Base-by-base conservation (phyloP, 2,113 vertebrate species). In the Vidua macroura region DNA sequence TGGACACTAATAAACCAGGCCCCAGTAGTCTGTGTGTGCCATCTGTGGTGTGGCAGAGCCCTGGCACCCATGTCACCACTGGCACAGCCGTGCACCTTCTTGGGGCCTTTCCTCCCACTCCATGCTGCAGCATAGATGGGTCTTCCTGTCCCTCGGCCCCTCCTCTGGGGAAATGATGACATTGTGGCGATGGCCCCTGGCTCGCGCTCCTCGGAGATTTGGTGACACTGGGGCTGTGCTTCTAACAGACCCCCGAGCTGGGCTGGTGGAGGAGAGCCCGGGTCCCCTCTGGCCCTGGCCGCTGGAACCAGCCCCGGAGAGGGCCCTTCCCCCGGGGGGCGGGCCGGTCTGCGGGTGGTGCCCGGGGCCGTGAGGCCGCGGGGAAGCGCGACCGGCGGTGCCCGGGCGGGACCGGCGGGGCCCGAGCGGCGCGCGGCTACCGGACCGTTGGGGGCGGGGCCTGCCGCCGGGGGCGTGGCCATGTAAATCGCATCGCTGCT, bases 1-100 rank as follows among this genome's bases (percentile, higher is more conserved):
- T 0, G 6, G 87, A 86, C 84, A 4, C 46, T 19, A 96, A 96
- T 97, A 97, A 97, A 97, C 22, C 15, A 19, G 49, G 51, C 51
- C 27, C 1, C 25, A 2, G 9, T 28, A n/a, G 7, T 7, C n/a
- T 12, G 8, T 19, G 19, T 74, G 48, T 51, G 49, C 51, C 41
- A 18, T 31, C 33, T 48, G 55, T 52, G 72, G 8, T 31, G 56
- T 6, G 46, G 39, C 46, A 22, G 49, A 64, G 52, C 39, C 39
- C 6, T 6, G 60, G 52, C 4, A 3, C 25, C 27, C 21, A 0
- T 43, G 13, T 51, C 59, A 28, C 31, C 13, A 0, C 4, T 4
- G 58, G 33, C 37, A 75, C 52, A 15, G 5, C 22, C 53, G 27
- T 14, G 10, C 9, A 0, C 53, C 51, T n/a, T 59, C 15, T 30